These are phyloP conservation scores for Beaufortia kweichowensis DNA, from an alignment of 2,113 vertebrate genomes.

Conservation along the genomic window DNA sequence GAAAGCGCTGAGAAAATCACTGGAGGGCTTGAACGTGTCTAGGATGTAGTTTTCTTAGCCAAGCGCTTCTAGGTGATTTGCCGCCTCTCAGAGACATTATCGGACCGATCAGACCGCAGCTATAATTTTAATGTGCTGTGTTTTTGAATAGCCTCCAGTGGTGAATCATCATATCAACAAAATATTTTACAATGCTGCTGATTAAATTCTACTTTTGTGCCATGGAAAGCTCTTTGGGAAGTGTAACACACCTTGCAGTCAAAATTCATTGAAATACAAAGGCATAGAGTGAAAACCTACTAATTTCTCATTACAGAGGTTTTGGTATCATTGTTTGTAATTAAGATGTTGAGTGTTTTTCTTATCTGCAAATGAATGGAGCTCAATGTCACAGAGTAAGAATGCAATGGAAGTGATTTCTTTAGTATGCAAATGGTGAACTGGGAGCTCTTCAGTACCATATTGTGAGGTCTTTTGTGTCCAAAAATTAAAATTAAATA, in stretches of 20 bases:
- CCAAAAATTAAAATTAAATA: no score
- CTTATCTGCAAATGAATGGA: no score
- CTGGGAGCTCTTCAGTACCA: no score
- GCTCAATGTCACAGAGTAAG: no score
- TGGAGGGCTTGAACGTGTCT: slow-evolving; percentile 11
- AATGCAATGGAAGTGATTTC: no score
- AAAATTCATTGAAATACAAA: background rate
- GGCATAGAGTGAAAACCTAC: background rate
- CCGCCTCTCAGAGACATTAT: background rate
- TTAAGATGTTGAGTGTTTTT: no score
- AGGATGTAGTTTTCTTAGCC: slow-evolving; percentile 13
- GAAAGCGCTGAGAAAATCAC: slow-evolving; percentile 20
- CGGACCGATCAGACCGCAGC: slow-evolving; percentile 2
- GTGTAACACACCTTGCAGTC: background rate
- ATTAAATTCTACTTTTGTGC: slow-evolving; percentile 26
- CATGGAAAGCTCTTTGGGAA: background rate
- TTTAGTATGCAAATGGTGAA: no score
- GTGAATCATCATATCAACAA: slow-evolving; percentile 28
- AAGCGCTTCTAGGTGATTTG: slow-evolving; percentile 7
- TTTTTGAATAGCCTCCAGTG: slow-evolving; percentile 27
- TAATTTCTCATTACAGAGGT: background rate
- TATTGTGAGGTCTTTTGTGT: no score
- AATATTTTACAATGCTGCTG: slow-evolving; percentile 12
- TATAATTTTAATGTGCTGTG: slow-evolving; percentile 6
- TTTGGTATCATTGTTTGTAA: background rate